phyloP scores from a whole-genome alignment of 2,113 vertebrate species.

The Drymodes brunneopygia region DNA sequence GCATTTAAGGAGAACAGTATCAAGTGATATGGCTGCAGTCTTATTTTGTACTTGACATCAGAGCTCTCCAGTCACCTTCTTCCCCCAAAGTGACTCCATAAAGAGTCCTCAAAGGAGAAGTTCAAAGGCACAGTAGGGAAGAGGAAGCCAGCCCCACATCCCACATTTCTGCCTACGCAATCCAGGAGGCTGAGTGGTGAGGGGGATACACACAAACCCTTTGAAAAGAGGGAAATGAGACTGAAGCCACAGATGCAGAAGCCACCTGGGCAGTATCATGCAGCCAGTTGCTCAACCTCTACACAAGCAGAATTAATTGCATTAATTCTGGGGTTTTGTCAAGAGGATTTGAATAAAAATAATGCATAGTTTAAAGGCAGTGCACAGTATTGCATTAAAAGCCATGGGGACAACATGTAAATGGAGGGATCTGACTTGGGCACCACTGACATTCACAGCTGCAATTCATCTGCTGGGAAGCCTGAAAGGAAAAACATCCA shows the following conservation, averaged over 20 bases:
- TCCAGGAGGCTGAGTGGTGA: background rate
- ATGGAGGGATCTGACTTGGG: background rate
- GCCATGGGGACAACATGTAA: background rate
- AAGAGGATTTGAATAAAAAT: background rate
- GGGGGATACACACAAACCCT: background rate
- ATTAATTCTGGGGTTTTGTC: background rate
- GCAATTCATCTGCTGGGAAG: background rate
- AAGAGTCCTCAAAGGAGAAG: background rate
- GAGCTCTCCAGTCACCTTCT: constrained; percentile 36
- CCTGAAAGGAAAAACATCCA: background rate
- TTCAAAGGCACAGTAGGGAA: background rate
- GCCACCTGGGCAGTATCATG: background rate
- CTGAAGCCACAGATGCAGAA: background rate
- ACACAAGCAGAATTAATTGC: background rate
- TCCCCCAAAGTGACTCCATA: background rate
- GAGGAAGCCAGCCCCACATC: background rate
- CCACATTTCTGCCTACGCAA: background rate
- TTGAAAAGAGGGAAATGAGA: background rate
- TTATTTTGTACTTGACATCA: constrained; percentile 37
- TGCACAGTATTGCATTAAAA: background rate
- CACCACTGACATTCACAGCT: background rate
- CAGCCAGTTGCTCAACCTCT: background rate
- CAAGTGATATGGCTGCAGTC: constrained; percentile 22
- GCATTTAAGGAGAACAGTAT: constrained; percentile 49
- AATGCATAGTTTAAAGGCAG: background rate